Evolutionary conservation across 2,888 invertebrate species (phyloP).

Genomic region (Elysia crispata): DNA sequence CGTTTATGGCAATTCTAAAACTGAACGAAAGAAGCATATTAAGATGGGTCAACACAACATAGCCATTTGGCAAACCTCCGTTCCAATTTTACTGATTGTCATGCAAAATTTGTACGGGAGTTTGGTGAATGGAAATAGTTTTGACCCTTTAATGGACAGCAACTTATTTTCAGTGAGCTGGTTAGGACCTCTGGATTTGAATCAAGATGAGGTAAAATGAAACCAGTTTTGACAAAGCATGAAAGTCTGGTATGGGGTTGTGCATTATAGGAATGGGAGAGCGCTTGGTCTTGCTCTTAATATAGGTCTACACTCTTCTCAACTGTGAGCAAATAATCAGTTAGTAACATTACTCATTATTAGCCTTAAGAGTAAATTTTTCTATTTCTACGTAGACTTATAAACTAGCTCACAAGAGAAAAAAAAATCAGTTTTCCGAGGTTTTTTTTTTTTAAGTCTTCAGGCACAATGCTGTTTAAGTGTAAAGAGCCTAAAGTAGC

Average conservation of each 20-base stretch:
- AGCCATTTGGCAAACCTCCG: neutral
- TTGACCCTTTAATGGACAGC: slow-evolving; percentile 70
- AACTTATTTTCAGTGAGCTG: slow-evolving; percentile 68
- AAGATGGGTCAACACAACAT: too few relatives aligned
- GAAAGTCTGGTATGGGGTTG: too few relatives aligned
- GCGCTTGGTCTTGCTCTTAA: too few relatives aligned
- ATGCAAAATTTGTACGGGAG: neutral
- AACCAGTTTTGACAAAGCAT: neutral
- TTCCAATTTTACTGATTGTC: neutral
- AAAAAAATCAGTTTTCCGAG: too few relatives aligned
- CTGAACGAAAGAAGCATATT: neutral
- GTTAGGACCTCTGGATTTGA: slow-evolving; percentile 61
- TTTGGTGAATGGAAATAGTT: slow-evolving; percentile 40
- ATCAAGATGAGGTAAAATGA: slow-evolving; percentile 40
- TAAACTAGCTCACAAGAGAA: too few relatives aligned
- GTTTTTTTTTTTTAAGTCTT: too few relatives aligned
- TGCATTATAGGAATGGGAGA: too few relatives aligned
- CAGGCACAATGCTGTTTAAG: too few relatives aligned
- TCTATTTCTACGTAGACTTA: too few relatives aligned
- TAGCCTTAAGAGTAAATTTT: neutral
- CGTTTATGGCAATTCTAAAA: neutral
- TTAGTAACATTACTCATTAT: neutral
- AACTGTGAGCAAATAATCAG: too few relatives aligned
- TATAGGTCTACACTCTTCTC: too few relatives aligned
- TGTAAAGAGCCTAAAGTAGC: too few relatives aligned